A percentile compares a stretch with the other conserved stretches of the same genome.
These are phyloP conservation scores for Myiotriccus ornatus DNA, from an alignment of 2,797 vertebrate species.

Conservation along the genomic window DNA sequence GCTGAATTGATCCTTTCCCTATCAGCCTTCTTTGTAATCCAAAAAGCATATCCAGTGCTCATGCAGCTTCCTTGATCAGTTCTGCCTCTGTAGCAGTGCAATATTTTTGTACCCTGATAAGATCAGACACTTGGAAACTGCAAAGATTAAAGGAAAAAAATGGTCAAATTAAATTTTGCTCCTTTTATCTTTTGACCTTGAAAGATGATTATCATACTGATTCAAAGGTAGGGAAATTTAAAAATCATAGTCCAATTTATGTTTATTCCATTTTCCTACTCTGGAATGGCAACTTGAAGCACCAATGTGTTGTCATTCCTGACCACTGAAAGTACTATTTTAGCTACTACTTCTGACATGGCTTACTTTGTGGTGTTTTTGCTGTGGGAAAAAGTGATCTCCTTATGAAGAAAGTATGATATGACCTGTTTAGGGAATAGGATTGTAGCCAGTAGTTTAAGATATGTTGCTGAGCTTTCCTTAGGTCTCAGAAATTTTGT, in stretches of 20 bases:
- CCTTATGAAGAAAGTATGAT: not conserved
- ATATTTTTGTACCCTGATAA: not conserved
- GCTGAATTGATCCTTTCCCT: not conserved
- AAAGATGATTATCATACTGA: not conserved
- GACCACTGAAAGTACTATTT: not conserved
- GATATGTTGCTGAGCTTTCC: not conserved
- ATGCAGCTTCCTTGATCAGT: not conserved
- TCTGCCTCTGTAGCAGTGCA: not conserved
- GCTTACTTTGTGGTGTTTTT: not conserved
- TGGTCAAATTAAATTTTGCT: not conserved
- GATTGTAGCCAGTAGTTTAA: not conserved
- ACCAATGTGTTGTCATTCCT: not conserved
- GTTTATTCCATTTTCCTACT: not conserved
- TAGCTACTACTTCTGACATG: not conserved
- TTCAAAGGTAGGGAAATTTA: not conserved
- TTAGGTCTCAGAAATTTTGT: not conserved
- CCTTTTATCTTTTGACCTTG: not conserved
- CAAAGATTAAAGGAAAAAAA: not conserved
- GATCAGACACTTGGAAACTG: not conserved
- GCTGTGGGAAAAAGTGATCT: not conserved
- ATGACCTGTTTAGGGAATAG: not conserved
- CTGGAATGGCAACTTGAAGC: not conserved
- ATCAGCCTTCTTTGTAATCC: not conserved
- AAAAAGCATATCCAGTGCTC: not conserved
- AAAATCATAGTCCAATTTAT: not conserved